These are phyloP conservation scores for Orchesella flavescens DNA, from an alignment of 2,888 invertebrate species.

Conservation along the genomic window DNA sequence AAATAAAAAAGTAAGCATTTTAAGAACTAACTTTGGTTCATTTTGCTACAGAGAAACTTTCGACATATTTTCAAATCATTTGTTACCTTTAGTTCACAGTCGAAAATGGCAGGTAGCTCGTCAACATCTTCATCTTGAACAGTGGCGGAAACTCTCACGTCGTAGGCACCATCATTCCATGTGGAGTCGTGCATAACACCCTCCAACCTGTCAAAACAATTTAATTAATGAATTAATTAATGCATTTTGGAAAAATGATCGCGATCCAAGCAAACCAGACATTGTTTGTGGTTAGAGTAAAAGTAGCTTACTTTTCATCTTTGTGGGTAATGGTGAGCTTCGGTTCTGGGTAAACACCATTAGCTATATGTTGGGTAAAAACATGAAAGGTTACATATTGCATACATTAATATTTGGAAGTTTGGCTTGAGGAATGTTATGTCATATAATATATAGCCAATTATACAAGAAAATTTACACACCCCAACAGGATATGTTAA, in stretches of 20 bases:
- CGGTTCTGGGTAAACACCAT: conserved; percentile 67
- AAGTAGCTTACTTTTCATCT: conserved; percentile 54
- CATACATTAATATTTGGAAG: too few relatives aligned
- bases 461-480: not conserved
- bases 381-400: conserved; percentile 1
- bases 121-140: conserved; percentile 54
- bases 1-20: not conserved
- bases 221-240: not conserved
- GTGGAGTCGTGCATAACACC: conserved; percentile 63
- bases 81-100: conserved; percentile 67
- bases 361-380: conserved; percentile 54
- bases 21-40: not conserved
- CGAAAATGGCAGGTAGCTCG: conserved; percentile 59
- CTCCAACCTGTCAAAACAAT: conserved; percentile 49
- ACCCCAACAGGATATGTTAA: conserved; percentile 68
- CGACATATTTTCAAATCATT: too few relatives aligned
- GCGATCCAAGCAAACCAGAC: not conserved
- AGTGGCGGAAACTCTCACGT: conserved; percentile 62
- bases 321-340: conserved; percentile 62
- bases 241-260: too few relatives aligned
- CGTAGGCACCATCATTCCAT: conserved; percentile 68
- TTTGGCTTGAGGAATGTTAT: too few relatives aligned
- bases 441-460: too few relatives aligned
- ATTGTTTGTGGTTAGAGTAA: not conserved
- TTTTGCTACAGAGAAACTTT: too few relatives aligned